These are phyloP conservation scores for Eristalis tenax DNA, from an alignment of 2,888 invertebrate species.

Conservation along the genomic window DNA sequence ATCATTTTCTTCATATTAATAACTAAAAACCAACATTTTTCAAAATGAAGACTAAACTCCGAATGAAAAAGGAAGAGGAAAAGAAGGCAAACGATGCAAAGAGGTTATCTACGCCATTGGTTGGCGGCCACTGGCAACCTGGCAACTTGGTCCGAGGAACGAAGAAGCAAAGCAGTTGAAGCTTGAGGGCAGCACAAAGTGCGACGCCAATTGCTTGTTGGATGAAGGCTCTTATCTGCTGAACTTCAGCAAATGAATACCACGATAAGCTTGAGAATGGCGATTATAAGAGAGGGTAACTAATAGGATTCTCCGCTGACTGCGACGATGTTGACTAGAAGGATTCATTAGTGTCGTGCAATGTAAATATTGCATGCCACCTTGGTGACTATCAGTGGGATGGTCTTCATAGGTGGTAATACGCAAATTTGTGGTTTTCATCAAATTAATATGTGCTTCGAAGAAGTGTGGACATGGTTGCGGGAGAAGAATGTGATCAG, in stretches of 20 bases:
- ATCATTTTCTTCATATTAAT: slow-evolving; percentile 71
- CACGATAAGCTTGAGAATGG: slow-evolving; percentile 68
- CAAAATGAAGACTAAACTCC: slow-evolving; percentile 66
- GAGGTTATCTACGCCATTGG: slow-evolving; percentile 60
- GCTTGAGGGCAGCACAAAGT: slow-evolving; percentile 53
- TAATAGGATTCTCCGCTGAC: slow-evolving; percentile 57
- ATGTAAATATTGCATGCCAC: slow-evolving; percentile 72
- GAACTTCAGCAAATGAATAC: slow-evolving; percentile 71
- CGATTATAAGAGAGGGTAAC: slow-evolving; percentile 58
- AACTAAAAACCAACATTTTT: slow-evolving; percentile 71
- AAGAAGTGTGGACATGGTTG: background rate
- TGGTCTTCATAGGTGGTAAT: slow-evolving; percentile 42
- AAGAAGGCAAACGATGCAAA: slow-evolving; percentile 31
- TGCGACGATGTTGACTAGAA: slow-evolving; percentile 33
- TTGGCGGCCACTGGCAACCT: slow-evolving; percentile 1
- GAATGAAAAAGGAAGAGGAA: slow-evolving; percentile 14
- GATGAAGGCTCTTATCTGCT: slow-evolving; percentile 58
- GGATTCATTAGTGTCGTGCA: slow-evolving; percentile 70
- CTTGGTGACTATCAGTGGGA: slow-evolving; percentile 65
- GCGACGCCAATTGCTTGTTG: slow-evolving; percentile 60
- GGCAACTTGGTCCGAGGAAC: background rate
- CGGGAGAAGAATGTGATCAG: too few relatives aligned
- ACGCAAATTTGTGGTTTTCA: slow-evolving; percentile 37
- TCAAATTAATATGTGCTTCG: slow-evolving; percentile 22
- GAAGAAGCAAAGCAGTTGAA: background rate